Conservation (phyloP, 2,888 invertebrate genomes). For the Microctonus brassicae region DNA sequence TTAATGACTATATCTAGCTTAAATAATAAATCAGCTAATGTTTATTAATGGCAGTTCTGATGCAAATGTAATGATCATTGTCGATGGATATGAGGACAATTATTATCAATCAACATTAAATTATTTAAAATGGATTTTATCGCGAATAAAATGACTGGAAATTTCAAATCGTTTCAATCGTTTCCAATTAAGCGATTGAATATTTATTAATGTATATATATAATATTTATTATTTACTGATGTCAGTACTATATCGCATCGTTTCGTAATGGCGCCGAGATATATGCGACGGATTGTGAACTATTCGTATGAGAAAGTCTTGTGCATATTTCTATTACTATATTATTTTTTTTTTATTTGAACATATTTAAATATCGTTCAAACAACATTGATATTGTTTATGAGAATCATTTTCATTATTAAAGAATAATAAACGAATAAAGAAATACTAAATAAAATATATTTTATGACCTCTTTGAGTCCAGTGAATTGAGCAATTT, state of each 20-base stretch:
- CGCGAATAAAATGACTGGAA: background rate
- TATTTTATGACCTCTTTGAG: background rate
- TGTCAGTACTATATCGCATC: background rate
- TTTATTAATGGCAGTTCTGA: background rate
- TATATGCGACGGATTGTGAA: conserved; percentile 19
- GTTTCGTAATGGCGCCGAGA: conserved; percentile 24
- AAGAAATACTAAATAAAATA: background rate
- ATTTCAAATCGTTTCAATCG: background rate
- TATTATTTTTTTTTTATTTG: background rate
- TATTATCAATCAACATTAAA: background rate
- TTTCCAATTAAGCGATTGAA: too few relatives aligned
- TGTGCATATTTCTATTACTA: background rate
- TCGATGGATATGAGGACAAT: background rate
- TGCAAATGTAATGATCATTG: background rate
- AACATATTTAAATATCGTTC: background rate
- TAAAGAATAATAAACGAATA: too few relatives aligned
- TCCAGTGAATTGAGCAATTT: background rate
- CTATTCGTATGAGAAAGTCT: background rate
- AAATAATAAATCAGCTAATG: background rate
- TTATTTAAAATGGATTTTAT: background rate
- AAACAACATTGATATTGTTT: background rate
- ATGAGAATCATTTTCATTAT: background rate
- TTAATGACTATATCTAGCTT: background rate
- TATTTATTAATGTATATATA: background rate
- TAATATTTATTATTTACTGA: background rate